Conservation (phyloP, 2,113 vertebrate species). For the Callipepla californica region DNA sequence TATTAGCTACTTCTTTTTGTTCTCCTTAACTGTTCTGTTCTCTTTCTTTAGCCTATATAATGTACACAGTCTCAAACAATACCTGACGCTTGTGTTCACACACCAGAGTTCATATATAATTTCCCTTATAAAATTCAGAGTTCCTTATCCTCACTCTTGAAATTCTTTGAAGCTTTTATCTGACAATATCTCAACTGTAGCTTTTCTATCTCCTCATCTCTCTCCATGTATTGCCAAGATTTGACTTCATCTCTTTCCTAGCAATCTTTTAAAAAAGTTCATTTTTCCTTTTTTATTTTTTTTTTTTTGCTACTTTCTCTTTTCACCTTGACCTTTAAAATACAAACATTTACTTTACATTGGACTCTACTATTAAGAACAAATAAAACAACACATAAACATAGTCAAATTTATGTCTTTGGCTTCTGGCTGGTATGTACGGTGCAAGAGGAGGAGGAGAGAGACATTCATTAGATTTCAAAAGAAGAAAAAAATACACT, state of each 20-base stretch:
- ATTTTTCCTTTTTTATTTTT: not conserved
- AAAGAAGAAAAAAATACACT: not conserved
- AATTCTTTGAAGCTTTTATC: not conserved
- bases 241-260: not conserved
- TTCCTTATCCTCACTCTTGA: not conserved
- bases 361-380: not conserved
- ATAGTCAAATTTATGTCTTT: not conserved
- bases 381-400: not conserved
- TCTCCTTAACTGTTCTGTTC: not conserved
- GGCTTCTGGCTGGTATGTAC: not conserved
- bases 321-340: not conserved
- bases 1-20: not conserved
- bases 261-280: not conserved
- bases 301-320: not conserved
- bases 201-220: not conserved
- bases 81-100: not conserved
- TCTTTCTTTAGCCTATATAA: not conserved
- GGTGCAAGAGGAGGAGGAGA: not conserved
- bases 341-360: not conserved
- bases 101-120: not conserved
- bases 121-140: not conserved
- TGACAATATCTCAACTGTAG: not conserved
- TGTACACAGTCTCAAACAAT: not conserved
- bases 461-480: not conserved
- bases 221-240: not conserved